These are phyloP conservation scores for Ptychadena robeensis DNA, from an alignment of 2,797 vertebrate genomes.

Conservation along the genomic window DNA sequence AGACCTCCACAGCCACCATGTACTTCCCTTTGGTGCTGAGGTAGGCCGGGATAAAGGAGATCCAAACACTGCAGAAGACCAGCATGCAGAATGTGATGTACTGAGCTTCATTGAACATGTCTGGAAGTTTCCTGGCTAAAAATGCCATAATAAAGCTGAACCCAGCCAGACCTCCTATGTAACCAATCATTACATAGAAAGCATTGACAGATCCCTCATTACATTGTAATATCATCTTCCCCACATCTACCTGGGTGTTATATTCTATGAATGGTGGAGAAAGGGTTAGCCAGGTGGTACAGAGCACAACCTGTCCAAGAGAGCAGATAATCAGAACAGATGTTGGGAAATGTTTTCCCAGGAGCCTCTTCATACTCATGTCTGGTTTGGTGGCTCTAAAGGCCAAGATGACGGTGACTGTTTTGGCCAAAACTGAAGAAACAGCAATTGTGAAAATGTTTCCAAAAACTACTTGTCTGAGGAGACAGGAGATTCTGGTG, in stretches of 20 bases:
- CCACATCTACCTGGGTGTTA: background rate
- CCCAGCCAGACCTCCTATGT: slow-evolving; percentile 27
- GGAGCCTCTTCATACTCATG: background rate
- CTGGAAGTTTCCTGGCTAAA: slow-evolving; percentile 20
- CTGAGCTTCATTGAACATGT: slow-evolving; percentile 31
- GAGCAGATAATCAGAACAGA: background rate
- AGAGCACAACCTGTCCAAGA: background rate
- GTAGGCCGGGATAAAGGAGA: slow-evolving; percentile 51
- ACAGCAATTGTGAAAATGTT: slow-evolving; percentile 24
- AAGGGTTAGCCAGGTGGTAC: background rate
- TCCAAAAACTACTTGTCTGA: slow-evolving; percentile 31
- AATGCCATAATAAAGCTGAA: slow-evolving; percentile 37
- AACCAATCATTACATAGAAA: slow-evolving; percentile 13
- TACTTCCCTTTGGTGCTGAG: slow-evolving; percentile 49
- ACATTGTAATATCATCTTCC: slow-evolving; percentile 10
- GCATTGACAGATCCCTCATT: slow-evolving; percentile 21
- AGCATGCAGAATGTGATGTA: slow-evolving; percentile 52
- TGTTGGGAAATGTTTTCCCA: background rate
- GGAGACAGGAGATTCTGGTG: slow-evolving; percentile 7
- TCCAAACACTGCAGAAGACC: slow-evolving; percentile 54
- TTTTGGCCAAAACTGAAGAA: slow-evolving; percentile 54
- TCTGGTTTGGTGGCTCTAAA: slow-evolving; percentile 36
- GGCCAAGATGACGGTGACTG: slow-evolving; percentile 44
- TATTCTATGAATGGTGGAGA: slow-evolving; percentile 13
- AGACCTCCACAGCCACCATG: slow-evolving; percentile 54